Evolutionary conservation across 2,888 invertebrate genomes (phyloP).

Genomic region (Zaprionus lineosus): DNA sequence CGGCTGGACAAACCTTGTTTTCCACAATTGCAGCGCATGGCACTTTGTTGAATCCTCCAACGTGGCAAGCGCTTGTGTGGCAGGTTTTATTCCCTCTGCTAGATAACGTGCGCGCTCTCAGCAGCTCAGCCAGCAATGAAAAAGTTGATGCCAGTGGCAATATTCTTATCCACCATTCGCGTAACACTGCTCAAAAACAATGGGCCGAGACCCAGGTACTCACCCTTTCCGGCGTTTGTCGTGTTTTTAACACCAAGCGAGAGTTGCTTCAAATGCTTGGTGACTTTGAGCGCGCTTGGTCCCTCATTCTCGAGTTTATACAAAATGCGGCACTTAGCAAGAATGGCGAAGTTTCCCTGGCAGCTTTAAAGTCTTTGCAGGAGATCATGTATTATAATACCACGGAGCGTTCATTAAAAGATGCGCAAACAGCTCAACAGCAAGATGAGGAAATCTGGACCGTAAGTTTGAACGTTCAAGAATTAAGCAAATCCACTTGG

Average conservation of each 20-base stretch:
- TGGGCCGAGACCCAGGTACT: slow-evolving; percentile 99
- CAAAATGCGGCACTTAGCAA: slow-evolving; percentile 95
- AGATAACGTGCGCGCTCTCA: slow-evolving; percentile 91
- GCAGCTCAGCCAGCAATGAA: slow-evolving; percentile 87
- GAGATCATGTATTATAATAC: slow-evolving; percentile 91
- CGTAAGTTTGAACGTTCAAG: no score
- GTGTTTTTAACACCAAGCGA: slow-evolving; percentile 96
- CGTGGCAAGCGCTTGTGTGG: slow-evolving; percentile 97
- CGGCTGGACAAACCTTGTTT: slow-evolving; percentile 98
- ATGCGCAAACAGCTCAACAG: slow-evolving; percentile 60
- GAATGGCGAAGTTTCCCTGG: slow-evolving; percentile 97
- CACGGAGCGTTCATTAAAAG: slow-evolving; percentile 76
- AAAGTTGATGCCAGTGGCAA: slow-evolving; percentile 94
- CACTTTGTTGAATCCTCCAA: slow-evolving; percentile 91
- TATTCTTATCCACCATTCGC: slow-evolving; percentile 98
- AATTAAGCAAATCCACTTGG: no score
- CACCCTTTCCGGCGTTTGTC: slow-evolving; percentile 94
- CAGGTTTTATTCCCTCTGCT: slow-evolving; percentile 97
- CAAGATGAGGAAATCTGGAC: slow-evolving; percentile 88
- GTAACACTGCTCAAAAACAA: slow-evolving; percentile 99
- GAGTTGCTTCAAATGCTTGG: slow-evolving; percentile 91
- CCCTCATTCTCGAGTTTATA: slow-evolving; percentile 95
- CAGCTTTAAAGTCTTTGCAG: slow-evolving; percentile 98
- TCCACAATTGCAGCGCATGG: slow-evolving; percentile 99
- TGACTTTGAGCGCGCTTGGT: slow-evolving; percentile 97